These are phyloP conservation scores for Gambusia affinis DNA, from an alignment of 2,113 vertebrate genomes.

Conservation along the genomic window DNA sequence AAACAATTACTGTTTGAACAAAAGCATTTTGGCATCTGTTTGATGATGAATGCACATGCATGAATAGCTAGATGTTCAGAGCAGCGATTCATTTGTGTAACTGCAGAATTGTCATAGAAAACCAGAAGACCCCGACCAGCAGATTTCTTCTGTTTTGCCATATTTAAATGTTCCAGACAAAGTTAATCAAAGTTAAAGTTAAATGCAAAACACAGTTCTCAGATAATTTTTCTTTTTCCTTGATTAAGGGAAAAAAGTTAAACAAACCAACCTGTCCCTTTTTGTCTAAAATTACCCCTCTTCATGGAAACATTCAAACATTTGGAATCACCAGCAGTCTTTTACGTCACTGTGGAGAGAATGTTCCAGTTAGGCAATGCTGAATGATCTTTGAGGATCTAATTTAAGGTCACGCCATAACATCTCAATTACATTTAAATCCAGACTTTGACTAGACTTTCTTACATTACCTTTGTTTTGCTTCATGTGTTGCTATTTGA, in stretches of 20 bases:
- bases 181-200: no score
- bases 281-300: neutral
- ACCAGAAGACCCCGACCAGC: no score
- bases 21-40: slow-evolving; percentile 18
- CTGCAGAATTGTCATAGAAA: neutral
- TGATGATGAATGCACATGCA: neutral
- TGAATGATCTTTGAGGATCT: neutral
- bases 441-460: neutral
- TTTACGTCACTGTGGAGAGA: neutral
- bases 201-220: no score
- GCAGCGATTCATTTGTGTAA: neutral
- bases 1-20: slow-evolving; percentile 75
- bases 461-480: no score
- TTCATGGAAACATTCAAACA: neutral
- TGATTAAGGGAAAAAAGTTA: no score
- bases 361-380: neutral
- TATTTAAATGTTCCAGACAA: neutral
- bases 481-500: no score
- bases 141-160: neutral
- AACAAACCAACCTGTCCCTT: neutral
- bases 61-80: neutral
- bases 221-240: no score
- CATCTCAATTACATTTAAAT: neutral
- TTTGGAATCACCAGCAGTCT: neutral
- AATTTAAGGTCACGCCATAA: neutral